Base-by-base conservation (phyloP, 2,797 vertebrate genomes). In the Oophaga sylvatica region DNA sequence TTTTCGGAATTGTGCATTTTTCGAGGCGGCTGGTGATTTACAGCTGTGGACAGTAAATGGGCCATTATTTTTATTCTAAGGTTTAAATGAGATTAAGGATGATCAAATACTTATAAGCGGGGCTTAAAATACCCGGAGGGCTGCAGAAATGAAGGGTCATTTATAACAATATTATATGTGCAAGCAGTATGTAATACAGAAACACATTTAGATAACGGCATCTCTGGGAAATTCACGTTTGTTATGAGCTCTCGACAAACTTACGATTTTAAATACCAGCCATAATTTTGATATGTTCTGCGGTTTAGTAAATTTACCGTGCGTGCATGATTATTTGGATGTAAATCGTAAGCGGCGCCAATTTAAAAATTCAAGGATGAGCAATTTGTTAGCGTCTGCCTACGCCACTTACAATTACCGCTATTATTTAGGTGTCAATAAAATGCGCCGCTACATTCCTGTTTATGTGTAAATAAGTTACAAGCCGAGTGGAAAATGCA, bases 241-340 rank as follows among this genome's bases (percentile, higher is more conserved):
- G 76, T 19, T 75, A 26, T 16, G 75, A 82, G 29, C 68, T 45
- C 53, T 0, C 83, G 1, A 85, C 85, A 81, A 29, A 6, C 2
- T 80, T 62, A 29, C 78, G 35, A n/a, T 10, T 45, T 84, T 87
- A 77, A 80, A 89, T 59, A 65, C 60, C 87, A 85, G 86, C 80
- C 77, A 84, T 90, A 85, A 90, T 89, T 87, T 70, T 90, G 81
- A 91, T 88, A 87, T 67, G 87, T 90, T 91, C 91, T 31, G 0
- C 83, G 80, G 90, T 90, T 84, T 89, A 90, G 86, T 87, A 89
- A 84, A 90, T 93, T 91, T 86, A 91, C 87, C 16, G 35, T 35
- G 65, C 90, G 90, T 90, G 89, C 85, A 87, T 20, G 89, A 89
- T 91, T 91, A 90, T 92, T 85, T 90, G 85, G 89, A 90, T 87